Evolutionary conservation across 2,797 vertebrate species (phyloP).

Genomic region (Lutjanus argentimaculatus): DNA sequence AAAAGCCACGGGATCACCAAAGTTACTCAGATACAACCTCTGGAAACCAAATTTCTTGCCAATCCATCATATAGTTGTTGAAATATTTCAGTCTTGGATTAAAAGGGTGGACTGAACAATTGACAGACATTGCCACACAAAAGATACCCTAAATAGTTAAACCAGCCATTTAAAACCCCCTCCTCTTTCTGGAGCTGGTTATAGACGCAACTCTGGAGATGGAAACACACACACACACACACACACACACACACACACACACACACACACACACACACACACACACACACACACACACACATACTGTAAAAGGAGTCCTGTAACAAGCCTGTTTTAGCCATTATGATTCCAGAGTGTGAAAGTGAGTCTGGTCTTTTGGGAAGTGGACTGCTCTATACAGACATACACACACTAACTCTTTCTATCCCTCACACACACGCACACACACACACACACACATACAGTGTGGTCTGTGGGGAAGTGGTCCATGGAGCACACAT

Average conservation of each 20-base stretch:
- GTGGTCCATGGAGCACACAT: conserved; percentile 74
- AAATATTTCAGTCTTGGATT: conserved; percentile 12
- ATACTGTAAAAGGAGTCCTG: conserved; percentile 61
- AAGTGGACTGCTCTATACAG: conserved; percentile 77
- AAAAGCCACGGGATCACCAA: not conserved
- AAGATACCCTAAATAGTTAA: conserved; percentile 51
- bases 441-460: conserved; percentile 53
- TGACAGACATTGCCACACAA: not conserved
- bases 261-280: conserved; percentile 43
- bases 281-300: conserved; percentile 38
- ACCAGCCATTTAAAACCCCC: conserved; percentile 20
- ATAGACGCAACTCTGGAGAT: conserved; percentile 46
- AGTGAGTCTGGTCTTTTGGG: conserved; percentile 83
- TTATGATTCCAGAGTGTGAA: conserved; percentile 78
- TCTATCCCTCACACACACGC: conserved; percentile 36
- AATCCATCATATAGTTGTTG: not conserved
- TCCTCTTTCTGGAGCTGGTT: conserved; percentile 53
- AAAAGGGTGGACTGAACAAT: not conserved
- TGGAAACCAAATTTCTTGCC: not conserved
- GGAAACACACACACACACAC: conserved; percentile 53
- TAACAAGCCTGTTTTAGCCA: conserved; percentile 80
- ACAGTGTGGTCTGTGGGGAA: conserved; percentile 77
- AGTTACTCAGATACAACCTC: not conserved
- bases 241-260: conserved; percentile 34
- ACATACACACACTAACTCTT: conserved; percentile 45